Evolutionary conservation across 2,113 vertebrate species (phyloP), one percentile per base, ranked within the genome.

Genomic region (Gallinago media): DNA sequence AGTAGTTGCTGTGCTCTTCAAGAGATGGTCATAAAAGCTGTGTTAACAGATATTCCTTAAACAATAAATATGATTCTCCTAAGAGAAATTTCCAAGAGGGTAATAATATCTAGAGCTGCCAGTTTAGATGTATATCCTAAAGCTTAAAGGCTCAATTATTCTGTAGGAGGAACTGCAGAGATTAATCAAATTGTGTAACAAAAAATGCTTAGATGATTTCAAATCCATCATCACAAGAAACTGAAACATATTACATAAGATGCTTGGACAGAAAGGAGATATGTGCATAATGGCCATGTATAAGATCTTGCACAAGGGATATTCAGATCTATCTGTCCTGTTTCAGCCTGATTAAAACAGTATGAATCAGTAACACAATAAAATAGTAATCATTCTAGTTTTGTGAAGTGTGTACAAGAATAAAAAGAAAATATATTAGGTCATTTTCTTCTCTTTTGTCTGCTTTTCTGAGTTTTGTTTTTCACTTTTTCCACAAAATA

Each of bases 181-280:
- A 77, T 92, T 88, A 96, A 63, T n/a, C 34, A 85, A 93, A 85
- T 34, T 78, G 36, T 22, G 11, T 70, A 82, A 91, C 8, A 94
- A 84, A 77, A 77, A 74, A 40, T 29, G 9, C 26, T 83, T 95
- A 40, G 87, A 81, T 88, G 74, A 92, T 82, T 86, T 58, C 55
- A 72, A 52, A 40, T 81, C 25, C 70, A 15, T 82, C 56, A 14
- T 67, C 68, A 34, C 10, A 68, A 63, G 38, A 55, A 89, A 36
- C 9, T 66, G 46, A 74, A 87, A 40, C 40, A 27, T n/a, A 11
- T 79, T 44, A 46, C 58, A 22, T 59, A 79, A 72, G 49, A 25
- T 68, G 12, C 67, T 77, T 83, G 34, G 9, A 46, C 67, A 76
- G 25, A 63, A 86, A 56, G 26, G 12, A 13, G 10, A 3, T 66